Base-by-base conservation (phyloP, 2,888 invertebrate species). In the Leptothorax acervorum region DNA sequence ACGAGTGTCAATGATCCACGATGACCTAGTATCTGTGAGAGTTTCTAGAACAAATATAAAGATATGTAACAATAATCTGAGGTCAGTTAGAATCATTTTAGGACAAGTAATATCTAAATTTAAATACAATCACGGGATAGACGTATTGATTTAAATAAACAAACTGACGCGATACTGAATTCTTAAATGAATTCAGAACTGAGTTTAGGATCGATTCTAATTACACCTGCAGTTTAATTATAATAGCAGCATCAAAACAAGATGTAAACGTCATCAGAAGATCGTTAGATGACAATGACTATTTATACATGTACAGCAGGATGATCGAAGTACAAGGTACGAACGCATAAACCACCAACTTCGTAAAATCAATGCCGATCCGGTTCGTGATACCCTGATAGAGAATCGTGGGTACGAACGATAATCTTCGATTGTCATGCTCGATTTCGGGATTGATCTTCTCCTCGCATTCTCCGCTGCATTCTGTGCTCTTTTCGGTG, bases 301-400 rank as follows among this genome's bases (percentile, higher is more conserved):
- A 93, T 62, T 92, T 94, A 87, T 93, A 94, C 86, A 92, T 85
- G 79, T 93, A 93, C n/a, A 94, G 79, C 31, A 94, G 85, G 39
- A 94, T 85, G 45, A 93, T 90, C 28, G 94, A 94, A 48, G 93
- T 90, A 82, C 94, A 92, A 5, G 94, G 94, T 3, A 94, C 92
- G 79, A 93, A 89, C 53, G 92, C 92, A 82, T 93, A 94, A 31
- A 92, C 92, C 15, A 92, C 89, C 23, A 93, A 82, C 82, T 89
- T 90, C 11, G 93, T 93, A 35, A 94, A 91, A 83, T 93, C 92
- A 42, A 92, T 87, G 6, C 91, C 89, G 51, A 93, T 92, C 23
- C 81, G 90, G 82, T 90, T 91, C 15, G 91, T 91, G 9, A 93
- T 71, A 39, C 91, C 91, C 66, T 93, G 92, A 85, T 91, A 92